phyloP scores from a whole-genome alignment of 2,113 vertebrate species.

The Nyctibius bracteatus region DNA sequence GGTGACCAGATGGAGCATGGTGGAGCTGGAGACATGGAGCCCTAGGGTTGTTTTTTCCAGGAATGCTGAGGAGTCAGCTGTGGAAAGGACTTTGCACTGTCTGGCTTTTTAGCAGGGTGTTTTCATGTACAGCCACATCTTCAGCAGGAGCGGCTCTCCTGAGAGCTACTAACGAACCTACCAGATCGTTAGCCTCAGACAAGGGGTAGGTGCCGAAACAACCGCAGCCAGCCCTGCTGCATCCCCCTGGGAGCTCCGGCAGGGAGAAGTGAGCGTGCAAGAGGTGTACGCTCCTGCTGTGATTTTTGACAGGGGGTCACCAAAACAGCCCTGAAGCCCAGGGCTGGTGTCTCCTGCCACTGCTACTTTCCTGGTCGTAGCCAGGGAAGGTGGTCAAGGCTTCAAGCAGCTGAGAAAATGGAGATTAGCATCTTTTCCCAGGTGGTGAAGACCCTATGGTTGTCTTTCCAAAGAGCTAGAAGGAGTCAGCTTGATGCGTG shows the following conservation, averaged over 20 bases:
- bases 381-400: not conserved
- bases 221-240: not conserved
- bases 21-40: not conserved
- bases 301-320: not conserved
- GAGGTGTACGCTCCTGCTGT: not conserved
- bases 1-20: accelerated
- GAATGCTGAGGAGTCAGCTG: not conserved
- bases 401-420: not conserved
- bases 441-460: not conserved
- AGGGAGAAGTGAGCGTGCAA: not conserved
- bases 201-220: not conserved
- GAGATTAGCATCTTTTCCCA: not conserved
- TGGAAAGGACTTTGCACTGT: not conserved
- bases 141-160: not conserved
- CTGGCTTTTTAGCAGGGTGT: not conserved
- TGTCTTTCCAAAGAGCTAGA: not conserved
- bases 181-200: not conserved
- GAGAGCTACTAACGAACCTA: not conserved
- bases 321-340: not conserved
- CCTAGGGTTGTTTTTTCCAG: accelerated
- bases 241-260: accelerated
- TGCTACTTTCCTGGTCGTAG: not conserved
- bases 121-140: not conserved
- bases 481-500: not conserved
- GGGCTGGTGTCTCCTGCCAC: not conserved